A percentile compares a stretch with the other conserved stretches of the same genome.
These are phyloP conservation scores for Thereva unica DNA, from an alignment of 2,888 invertebrate species.

Conservation along the genomic window DNA sequence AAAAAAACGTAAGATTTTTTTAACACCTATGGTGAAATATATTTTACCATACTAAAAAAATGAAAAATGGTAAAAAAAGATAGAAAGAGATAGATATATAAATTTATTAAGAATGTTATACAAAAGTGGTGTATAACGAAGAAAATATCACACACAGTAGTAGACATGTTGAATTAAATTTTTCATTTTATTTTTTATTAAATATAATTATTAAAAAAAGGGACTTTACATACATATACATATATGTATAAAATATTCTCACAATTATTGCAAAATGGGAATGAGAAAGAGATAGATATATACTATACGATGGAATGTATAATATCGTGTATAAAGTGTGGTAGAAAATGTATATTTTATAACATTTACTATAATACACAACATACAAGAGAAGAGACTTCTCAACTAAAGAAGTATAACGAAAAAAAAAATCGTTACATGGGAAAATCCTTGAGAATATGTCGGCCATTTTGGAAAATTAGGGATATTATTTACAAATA, in stretches of 20 bases:
- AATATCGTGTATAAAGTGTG: constrained; percentile 15
- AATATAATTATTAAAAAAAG: constrained; percentile 20
- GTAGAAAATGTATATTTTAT: constrained; percentile 2
- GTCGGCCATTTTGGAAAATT: constrained; percentile 41
- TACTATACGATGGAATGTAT: constrained; percentile 3
- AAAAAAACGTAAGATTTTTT: neutral
- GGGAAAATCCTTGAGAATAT: constrained; percentile 42
- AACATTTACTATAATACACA: constrained; percentile 8
- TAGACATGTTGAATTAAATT: constrained; percentile 20
- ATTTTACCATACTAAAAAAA: too few species aligned
- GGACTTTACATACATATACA: too few species aligned
- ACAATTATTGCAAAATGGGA: constrained; percentile 23
- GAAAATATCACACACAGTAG: neutral
- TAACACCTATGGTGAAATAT: too few species aligned
- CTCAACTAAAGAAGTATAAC: constrained; percentile 7
- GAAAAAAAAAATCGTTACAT: constrained; percentile 38
- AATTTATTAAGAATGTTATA: too few species aligned
- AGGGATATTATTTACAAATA: constrained; percentile 14
- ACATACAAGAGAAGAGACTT: constrained; percentile 15
- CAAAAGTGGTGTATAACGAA: too few species aligned
- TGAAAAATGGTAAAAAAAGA: too few species aligned
- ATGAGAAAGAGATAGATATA: constrained; percentile 8
- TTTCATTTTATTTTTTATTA: too few species aligned
- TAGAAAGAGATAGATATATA: too few species aligned
- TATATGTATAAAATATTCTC: neutral